These are phyloP conservation scores for Heterodera filipjevi DNA, from an alignment of 2,888 invertebrate species.

Conservation along the genomic window DNA sequence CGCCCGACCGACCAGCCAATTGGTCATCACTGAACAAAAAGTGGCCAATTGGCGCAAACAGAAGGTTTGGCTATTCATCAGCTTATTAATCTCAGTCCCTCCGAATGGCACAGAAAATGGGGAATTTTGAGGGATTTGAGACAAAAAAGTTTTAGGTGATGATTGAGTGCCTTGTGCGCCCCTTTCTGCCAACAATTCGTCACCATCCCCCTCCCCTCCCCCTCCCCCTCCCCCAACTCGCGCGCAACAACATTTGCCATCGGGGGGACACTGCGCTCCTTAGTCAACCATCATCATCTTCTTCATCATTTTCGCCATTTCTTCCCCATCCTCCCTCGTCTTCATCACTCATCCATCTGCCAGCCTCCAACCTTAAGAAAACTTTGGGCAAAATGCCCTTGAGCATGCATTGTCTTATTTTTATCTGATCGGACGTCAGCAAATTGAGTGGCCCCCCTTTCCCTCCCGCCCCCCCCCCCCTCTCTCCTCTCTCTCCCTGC, in stretches of 20 bases:
- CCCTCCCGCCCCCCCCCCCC: neutral
- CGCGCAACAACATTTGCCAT: neutral
- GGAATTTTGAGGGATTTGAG: neutral
- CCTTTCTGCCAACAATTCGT: neutral
- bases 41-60: conserved; percentile 11
- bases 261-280: neutral
- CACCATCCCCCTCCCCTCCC: neutral
- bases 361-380: neutral
- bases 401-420: neutral
- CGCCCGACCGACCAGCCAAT: neutral
- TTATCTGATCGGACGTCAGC: neutral
- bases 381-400: neutral
- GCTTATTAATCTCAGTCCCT: neutral
- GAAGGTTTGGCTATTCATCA: neutral
- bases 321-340: neutral
- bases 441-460: neutral
- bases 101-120: neutral
- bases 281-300: neutral
- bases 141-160: neutral
- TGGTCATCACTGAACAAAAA: neutral
- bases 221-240: neutral
- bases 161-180: neutral
- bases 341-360: conserved; percentile 7
- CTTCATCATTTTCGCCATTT: neutral
- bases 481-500: neutral